phyloP scores from a whole-genome alignment of 2,888 invertebrate genomes.

The Watsonalla cultraria region DNA sequence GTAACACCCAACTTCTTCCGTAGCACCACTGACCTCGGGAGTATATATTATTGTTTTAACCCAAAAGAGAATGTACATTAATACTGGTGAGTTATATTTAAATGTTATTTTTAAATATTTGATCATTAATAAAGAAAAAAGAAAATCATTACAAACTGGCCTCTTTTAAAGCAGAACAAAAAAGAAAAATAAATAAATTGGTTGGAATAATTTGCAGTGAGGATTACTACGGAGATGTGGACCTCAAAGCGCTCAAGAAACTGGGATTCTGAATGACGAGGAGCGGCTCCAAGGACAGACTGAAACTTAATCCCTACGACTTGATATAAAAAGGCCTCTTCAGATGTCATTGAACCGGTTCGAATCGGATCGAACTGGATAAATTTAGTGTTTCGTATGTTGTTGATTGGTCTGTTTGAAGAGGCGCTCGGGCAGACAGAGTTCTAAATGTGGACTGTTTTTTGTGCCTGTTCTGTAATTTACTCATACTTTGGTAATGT shows the following conservation, averaged over 20 bases:
- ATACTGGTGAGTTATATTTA: background rate
- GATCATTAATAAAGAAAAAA: background rate
- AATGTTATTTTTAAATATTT: background rate
- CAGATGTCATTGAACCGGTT: conserved; percentile 13
- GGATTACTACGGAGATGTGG: conserved; percentile 95
- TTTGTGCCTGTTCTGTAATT: conserved; percentile 1
- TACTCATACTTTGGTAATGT: conserved; percentile 1
- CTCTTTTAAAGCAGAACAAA: background rate
- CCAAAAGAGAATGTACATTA: background rate
- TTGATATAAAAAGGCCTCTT: conserved; percentile 50
- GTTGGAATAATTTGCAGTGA: conserved; percentile 80
- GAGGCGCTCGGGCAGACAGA: conserved; percentile 48
- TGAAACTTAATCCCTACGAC: conserved; percentile 63
- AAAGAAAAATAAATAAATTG: conserved; percentile 8
- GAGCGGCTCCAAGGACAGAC: conserved; percentile 72
- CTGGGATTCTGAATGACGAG: conserved; percentile 83
- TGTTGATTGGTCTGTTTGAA: conserved; percentile 43
- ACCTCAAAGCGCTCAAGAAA: conserved; percentile 92
- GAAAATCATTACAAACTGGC: background rate
- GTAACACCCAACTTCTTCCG: conserved; percentile 31
- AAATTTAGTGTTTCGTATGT: conserved; percentile 1
- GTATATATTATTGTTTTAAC: conserved; percentile 16
- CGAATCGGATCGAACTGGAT: background rate
- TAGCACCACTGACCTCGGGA: conserved; percentile 22
- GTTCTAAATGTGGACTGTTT: conserved; percentile 13